These are phyloP conservation scores for Cantharis rustica DNA, from an alignment of 2,888 invertebrate species.

Conservation along the genomic window DNA sequence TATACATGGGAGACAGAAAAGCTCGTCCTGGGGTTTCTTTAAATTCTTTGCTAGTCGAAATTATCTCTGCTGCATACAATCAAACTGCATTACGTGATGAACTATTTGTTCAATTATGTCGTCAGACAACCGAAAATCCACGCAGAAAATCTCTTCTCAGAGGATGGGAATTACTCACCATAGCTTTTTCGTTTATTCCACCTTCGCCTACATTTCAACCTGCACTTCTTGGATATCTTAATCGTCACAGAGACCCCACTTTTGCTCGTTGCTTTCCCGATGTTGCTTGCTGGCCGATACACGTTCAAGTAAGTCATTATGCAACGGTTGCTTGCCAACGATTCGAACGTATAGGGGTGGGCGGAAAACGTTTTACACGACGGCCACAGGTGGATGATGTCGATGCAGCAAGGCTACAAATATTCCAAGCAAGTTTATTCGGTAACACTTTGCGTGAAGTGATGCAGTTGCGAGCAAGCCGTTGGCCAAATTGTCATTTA, in stretches of 20 bases:
- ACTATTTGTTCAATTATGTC: slow-evolving; percentile 93
- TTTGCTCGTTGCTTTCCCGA: slow-evolving; percentile 79
- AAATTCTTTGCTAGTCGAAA: slow-evolving; percentile 88
- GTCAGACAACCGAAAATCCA: slow-evolving; percentile 95
- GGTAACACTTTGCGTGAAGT: slow-evolving; percentile 92
- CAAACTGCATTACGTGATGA: slow-evolving; percentile 89
- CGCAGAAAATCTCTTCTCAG: slow-evolving; percentile 85
- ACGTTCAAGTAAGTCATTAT: slow-evolving; percentile 88
- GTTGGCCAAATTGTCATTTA: slow-evolving; percentile 84
- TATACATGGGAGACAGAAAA: slow-evolving; percentile 97
- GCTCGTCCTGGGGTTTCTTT: slow-evolving; percentile 84
- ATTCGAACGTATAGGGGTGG: slow-evolving; percentile 84
- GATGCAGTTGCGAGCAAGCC: slow-evolving; percentile 88
- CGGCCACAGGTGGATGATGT: slow-evolving; percentile 92
- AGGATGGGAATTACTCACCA: slow-evolving; percentile 95
- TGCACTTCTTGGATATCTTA: slow-evolving; percentile 85
- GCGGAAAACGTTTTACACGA: slow-evolving; percentile 84
- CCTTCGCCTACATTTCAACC: slow-evolving; percentile 92
- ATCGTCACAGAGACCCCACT: slow-evolving; percentile 86
- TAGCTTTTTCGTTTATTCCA: slow-evolving; percentile 92
- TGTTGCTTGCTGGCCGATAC: slow-evolving; percentile 80
- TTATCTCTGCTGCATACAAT: slow-evolving; percentile 81
- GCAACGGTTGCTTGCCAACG: slow-evolving; percentile 92
- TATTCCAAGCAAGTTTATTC: slow-evolving; percentile 96
- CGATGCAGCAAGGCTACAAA: slow-evolving; percentile 92